Percentiles rank a stretch among this genome's conserved stretches.
Conservation (phyloP, 1,140 invertebrate species). For the Leptestheria dahalacensis region DNA sequence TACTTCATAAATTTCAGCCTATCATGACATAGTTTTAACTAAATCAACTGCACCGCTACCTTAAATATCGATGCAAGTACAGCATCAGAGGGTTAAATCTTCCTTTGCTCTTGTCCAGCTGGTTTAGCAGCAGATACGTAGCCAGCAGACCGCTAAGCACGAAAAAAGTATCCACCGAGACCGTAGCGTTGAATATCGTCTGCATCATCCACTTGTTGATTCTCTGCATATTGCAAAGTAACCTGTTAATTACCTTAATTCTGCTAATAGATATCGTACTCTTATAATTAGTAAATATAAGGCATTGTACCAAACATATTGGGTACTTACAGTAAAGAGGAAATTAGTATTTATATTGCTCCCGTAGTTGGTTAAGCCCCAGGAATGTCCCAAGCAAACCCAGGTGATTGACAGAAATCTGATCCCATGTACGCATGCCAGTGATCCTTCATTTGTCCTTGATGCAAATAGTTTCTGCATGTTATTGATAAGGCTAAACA, state of each 20-base stretch:
- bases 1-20: not conserved
- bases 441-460: slow-evolving; percentile 22
- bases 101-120: slow-evolving; percentile 14
- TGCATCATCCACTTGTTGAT: not conserved
- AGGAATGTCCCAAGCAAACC: slow-evolving; percentile 8
- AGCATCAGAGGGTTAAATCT: slow-evolving; percentile 14
- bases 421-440: slow-evolving; percentile 4
- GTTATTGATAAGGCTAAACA: slow-evolving; percentile 7
- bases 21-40: not conserved
- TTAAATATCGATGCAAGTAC: slow-evolving; percentile 17
- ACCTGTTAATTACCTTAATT: not conserved
- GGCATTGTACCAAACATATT: slow-evolving; percentile 42
- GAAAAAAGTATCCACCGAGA: slow-evolving; percentile 13
- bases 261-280: not conserved
- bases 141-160: slow-evolving; percentile 10
- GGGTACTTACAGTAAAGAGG: not conserved
- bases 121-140: slow-evolving; percentile 14
- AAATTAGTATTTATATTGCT: not conserved
- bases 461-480: not conserved
- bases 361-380: not conserved
- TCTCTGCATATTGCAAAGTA: not conserved
- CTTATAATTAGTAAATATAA: not conserved
- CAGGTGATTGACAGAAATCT: slow-evolving; percentile 9
- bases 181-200: slow-evolving; percentile 7
- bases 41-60: slow-evolving; percentile 5